A percentile compares a stretch with the other conserved stretches of the same genome.
phyloP scores from a whole-genome alignment of 2,113 vertebrate species.

The Callochromis pleurospilus region DNA sequence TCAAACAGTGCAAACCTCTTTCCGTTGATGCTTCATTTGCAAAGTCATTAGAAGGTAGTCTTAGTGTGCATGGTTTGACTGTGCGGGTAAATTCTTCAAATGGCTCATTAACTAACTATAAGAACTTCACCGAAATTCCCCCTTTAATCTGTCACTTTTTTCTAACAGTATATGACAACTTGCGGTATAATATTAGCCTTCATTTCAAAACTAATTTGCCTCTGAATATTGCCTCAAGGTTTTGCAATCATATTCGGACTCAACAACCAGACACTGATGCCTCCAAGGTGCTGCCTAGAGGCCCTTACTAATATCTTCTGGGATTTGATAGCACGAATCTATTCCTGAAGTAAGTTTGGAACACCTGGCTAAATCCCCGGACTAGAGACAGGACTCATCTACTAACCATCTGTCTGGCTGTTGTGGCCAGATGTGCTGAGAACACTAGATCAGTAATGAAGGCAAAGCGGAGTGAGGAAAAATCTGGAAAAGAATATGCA shows the following conservation, averaged over 20 bases:
- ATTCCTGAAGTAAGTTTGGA: constrained; percentile 16
- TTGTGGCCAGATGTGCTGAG: constrained; percentile 33
- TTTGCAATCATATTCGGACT: not conserved
- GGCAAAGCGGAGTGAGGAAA: not conserved
- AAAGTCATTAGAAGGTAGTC: not conserved
- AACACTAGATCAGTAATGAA: constrained; percentile 15
- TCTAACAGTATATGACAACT: constrained; percentile 8
- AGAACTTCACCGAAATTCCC: not conserved
- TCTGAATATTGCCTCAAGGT: constrained; percentile 21
- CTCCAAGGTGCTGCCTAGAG: not conserved
- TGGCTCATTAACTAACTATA: not conserved
- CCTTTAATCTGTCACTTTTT: not conserved
- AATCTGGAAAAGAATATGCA: not conserved
- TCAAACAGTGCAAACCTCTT: not conserved
- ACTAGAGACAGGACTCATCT: constrained; percentile 37
- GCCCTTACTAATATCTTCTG: not conserved
- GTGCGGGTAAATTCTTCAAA: constrained; percentile 1
- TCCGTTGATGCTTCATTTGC: constrained; percentile 7
- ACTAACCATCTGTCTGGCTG: constrained; percentile 39
- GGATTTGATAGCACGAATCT: not conserved
- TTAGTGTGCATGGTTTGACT: not conserved
- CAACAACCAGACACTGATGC: not conserved
- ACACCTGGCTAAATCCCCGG: constrained; percentile 29
- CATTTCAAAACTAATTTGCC: constrained; percentile 11
- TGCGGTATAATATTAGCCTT: not conserved